A percentile compares a stretch with the other conserved stretches of the same genome.
Conservation (phyloP, 2,113 vertebrate species). For the Zosterops lateralis region DNA sequence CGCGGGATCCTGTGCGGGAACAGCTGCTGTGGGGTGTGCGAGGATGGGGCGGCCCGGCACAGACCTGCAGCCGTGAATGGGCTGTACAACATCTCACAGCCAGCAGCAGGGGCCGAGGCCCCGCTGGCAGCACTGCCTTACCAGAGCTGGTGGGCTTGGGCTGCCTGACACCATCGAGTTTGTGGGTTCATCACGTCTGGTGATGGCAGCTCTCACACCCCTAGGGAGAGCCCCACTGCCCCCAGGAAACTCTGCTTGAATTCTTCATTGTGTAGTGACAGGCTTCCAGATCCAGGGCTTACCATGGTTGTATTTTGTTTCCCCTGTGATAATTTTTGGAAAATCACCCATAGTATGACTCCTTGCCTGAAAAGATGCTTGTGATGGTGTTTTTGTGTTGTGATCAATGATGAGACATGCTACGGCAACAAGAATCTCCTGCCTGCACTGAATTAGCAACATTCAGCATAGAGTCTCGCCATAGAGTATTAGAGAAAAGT, state of each 20-base stretch:
- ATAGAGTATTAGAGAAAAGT: neutral
- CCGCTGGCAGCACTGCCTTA: fast-evolving
- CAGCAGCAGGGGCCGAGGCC: neutral
- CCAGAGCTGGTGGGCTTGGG: too few relatives aligned
- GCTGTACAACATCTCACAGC: fast-evolving
- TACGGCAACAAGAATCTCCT: neutral
- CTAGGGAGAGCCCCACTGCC: neutral
- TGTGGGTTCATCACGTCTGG: neutral
- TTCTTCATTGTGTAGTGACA: neutral
- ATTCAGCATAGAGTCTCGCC: neutral
- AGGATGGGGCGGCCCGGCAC: fast-evolving
- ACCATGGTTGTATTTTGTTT: neutral
- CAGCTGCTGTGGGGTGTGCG: neutral
- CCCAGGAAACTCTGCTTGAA: neutral
- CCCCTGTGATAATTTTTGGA: neutral
- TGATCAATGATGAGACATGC: too few relatives aligned
- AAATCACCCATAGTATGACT: too few relatives aligned
- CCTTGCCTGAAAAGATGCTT: neutral
- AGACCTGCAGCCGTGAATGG: fast-evolving
- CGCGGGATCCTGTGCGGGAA: too few relatives aligned
- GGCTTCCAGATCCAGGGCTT: neutral
- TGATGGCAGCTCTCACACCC: too few relatives aligned
- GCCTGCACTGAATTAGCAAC: fast-evolving
- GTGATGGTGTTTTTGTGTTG: neutral
- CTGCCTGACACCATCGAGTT: neutral